Conservation (phyloP, 2,113 vertebrate species). For the Laticauda colubrina region DNA sequence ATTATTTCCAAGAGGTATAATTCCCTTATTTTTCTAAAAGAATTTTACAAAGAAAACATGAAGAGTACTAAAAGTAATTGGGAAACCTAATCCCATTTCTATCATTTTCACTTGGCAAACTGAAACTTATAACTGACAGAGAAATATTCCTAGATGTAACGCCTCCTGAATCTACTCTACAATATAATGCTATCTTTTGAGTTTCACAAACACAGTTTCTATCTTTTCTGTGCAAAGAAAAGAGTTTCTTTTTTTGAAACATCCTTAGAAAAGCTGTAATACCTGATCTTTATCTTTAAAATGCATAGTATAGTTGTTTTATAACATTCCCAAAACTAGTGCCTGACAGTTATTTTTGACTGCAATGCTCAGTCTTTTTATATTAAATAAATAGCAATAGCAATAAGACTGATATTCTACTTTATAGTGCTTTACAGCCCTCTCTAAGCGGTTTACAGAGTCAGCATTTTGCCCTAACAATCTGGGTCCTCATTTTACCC, state of each 20-base stretch:
- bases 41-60: slow-evolving; percentile 21
- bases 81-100: slow-evolving; percentile 14
- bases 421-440: too few species aligned
- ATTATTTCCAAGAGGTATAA: slow-evolving; percentile 1
- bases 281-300: not conserved
- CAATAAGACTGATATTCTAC: too few species aligned
- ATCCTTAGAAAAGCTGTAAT: not conserved
- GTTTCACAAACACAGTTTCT: not conserved
- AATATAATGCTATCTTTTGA: slow-evolving; percentile 11
- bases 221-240: not conserved
- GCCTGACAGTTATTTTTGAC: not conserved
- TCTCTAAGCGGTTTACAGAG: too few species aligned
- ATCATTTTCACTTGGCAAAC: slow-evolving; percentile 12
- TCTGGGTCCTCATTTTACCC: too few species aligned
- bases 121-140: slow-evolving; percentile 21
- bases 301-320: not conserved
- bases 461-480: too few species aligned
- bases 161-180: slow-evolving; percentile 8
- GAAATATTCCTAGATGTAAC: slow-evolving; percentile 16
- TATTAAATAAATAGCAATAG: not conserved
- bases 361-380: not conserved
- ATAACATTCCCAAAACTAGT: not conserved
- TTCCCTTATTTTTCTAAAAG: slow-evolving; percentile 11
- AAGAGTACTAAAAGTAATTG: not conserved
- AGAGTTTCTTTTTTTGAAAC: not conserved